Conservation (phyloP, 1,140 invertebrate genomes). For the Formica selysi region DNA sequence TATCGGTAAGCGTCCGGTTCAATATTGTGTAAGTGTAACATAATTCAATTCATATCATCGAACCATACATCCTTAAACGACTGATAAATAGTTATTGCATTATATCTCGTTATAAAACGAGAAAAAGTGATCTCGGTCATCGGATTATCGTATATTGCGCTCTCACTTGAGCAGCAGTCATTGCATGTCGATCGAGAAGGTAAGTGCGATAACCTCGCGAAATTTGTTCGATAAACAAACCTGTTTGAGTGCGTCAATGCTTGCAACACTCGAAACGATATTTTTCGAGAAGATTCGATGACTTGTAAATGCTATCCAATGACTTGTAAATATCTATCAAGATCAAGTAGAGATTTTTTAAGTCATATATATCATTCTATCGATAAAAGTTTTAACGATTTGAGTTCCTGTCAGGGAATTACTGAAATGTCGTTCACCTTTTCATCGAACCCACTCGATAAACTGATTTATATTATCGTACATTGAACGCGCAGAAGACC, state of each 20-base stretch:
- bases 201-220: constrained; percentile 39
- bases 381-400: constrained; percentile 2
- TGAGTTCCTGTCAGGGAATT: background rate
- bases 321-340: background rate
- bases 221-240: constrained; percentile 42
- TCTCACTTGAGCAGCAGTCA: constrained; percentile 13
- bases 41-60: constrained; percentile 2
- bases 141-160: constrained; percentile 47
- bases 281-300: background rate
- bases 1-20: background rate
- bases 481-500: background rate
- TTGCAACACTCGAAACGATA: background rate
- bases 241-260: background rate
- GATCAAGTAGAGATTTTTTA: background rate
- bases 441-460: background rate
- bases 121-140: constrained; percentile 44
- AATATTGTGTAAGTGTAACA: constrained; percentile 55
- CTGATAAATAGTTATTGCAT: constrained; percentile 44
- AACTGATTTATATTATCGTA: background rate
- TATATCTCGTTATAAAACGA: constrained; percentile 6
- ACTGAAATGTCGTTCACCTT: constrained; percentile 28
- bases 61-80: constrained; percentile 14
- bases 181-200: constrained; percentile 19
- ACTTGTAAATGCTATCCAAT: background rate
- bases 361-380: background rate